These are phyloP conservation scores for Mantis religiosa DNA, from an alignment of 2,888 invertebrate species.

Conservation along the genomic window DNA sequence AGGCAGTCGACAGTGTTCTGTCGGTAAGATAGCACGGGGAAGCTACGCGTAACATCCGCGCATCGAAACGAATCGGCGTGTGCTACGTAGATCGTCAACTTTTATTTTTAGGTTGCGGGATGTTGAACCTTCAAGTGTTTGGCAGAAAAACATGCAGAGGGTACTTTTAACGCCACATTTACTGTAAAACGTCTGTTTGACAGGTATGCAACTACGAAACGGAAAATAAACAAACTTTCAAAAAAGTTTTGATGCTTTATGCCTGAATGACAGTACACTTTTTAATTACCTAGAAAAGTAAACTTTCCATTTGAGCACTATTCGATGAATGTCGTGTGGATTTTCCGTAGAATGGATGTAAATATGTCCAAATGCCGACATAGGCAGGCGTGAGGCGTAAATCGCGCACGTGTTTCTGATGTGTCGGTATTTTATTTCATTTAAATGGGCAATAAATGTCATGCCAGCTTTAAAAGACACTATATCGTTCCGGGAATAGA, in stretches of 20 bases:
- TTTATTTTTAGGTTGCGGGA: neutral
- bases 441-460: neutral
- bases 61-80: neutral
- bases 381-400: neutral
- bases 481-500: neutral
- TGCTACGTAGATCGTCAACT: neutral
- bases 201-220: neutral
- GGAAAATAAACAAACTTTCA: neutral
- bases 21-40: neutral
- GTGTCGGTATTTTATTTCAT: neutral
- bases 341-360: neutral
- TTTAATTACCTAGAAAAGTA: too few species aligned
- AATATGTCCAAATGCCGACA: neutral
- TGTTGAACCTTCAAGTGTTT: neutral
- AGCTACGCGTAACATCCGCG: neutral
- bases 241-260: neutral
- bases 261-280: neutral
- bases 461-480: neutral
- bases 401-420: neutral
- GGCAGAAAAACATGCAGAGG: neutral
- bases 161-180: neutral
- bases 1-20: neutral
- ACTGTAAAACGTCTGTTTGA: neutral
- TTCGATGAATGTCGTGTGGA: too few species aligned
- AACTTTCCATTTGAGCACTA: too few species aligned